Base-by-base conservation (phyloP, 2,888 invertebrate genomes). In the Heterodera filipjevi region DNA sequence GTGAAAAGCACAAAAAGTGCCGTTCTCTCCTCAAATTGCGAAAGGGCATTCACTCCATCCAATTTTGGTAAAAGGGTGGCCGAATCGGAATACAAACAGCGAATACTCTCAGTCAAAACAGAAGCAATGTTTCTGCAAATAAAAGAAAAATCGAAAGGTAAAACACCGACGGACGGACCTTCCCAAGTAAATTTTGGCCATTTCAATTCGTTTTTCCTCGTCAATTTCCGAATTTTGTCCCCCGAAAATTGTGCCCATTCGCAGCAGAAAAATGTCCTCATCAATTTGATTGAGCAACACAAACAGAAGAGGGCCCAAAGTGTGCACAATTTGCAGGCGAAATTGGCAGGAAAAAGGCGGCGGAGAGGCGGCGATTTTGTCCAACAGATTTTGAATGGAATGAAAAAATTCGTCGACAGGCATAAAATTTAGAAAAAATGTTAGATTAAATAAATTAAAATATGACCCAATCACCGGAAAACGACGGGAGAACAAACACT, bases 251-350 rank as follows among this genome's bases (percentile, higher is more conserved):
- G 78, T 73, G 66, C 32, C 68, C 64, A 81, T 19, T 32, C 80
- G 59, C 14, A 81, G 49, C 64, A 82, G 27, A 49, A 82, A 44
- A 16, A 79, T 59, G 30, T 82, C 79, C 30, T 82, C 77, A 1
- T 82, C 78, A 39, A 80, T 59, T 71, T 76, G 77, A 46, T 81
- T 79, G 8, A 82, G 49, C 53, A 82, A 53, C 22, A 75, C 33
- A 59, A 79, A 82, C 12, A 82, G 22, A 19, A 82, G 39, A 22
- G 82, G 78, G 46, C 66, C 32, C 16, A 75, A 22, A 27, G 30
- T 30, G 22, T 22, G n/a, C 71, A 68, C 53, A 68, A 70, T 27
- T 76, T 76, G 49, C 70, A 27, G 30, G 66, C 73, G 49, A 44
- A 53, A 16, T 35, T 49, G 46, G 49, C 64, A 14, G 49, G 49